Percentiles rank a stretch among this genome's conserved stretches.
Evolutionary conservation across 1,140 invertebrate species (phyloP).

Genomic region (Himalopsyche phryganea): DNA sequence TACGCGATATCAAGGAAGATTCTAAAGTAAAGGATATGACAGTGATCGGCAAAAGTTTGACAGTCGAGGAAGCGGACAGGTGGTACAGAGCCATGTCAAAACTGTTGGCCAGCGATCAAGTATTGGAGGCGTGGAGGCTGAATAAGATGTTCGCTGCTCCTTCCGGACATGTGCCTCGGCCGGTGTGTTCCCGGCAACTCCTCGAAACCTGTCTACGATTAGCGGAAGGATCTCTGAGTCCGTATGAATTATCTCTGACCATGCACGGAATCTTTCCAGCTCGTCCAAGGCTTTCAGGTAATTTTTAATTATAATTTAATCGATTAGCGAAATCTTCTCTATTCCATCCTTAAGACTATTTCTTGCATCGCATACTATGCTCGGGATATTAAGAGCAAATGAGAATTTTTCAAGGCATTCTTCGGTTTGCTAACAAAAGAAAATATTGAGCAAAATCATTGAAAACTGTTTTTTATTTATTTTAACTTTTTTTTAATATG

Average conservation of each 20-base stretch:
- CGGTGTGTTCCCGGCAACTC: conserved; percentile 38
- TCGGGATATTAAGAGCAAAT: too few relatives aligned
- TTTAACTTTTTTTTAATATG: too few relatives aligned
- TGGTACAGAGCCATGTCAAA: conserved; percentile 32
- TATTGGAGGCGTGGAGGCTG: conserved; percentile 40
- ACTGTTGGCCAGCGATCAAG: conserved; percentile 34
- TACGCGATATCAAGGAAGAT: conserved; percentile 47
- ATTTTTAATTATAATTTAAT: too few relatives aligned
- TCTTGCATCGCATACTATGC: too few relatives aligned
- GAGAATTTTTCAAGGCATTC: too few relatives aligned
- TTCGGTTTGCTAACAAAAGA: too few relatives aligned
- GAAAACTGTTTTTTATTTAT: too few relatives aligned
- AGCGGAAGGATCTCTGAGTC: conserved; percentile 42
- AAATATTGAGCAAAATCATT: too few relatives aligned
- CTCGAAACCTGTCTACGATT: conserved; percentile 41
- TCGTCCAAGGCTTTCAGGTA: conserved; percentile 22
- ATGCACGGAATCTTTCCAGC: conserved; percentile 27
- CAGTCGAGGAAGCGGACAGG: conserved; percentile 24
- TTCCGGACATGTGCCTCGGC: conserved; percentile 18
- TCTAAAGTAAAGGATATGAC: conserved; percentile 40
- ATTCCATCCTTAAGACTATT: conserved; percentile 5
- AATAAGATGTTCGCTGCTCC: conserved; percentile 39
- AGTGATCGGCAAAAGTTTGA: conserved; percentile 21
- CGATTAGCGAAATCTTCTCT: too few relatives aligned
- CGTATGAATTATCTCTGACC: conserved; percentile 39